phyloP scores from a whole-genome alignment of 2,113 vertebrate species.

The Felis chaus region DNA sequence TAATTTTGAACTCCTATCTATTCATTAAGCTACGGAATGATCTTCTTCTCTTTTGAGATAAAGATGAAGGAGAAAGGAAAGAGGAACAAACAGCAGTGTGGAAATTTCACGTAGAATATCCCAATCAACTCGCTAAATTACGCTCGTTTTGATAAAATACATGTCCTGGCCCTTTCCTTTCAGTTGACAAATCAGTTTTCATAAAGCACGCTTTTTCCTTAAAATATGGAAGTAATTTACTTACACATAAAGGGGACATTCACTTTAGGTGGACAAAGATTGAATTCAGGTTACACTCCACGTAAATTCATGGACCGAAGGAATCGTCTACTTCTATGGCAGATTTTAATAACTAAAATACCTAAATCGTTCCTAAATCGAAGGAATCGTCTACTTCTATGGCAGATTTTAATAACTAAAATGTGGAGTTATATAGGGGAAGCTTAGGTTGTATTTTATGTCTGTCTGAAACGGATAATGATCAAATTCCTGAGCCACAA shows the following conservation, averaged over 20 bases:
- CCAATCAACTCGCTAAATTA: constrained; percentile 2
- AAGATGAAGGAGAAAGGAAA: constrained; percentile 41
- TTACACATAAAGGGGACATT: constrained; percentile 41
- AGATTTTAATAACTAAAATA: constrained; percentile 55
- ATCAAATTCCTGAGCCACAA: constrained; percentile 25
- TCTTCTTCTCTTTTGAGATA: constrained; percentile 38
- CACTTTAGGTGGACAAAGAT: constrained; percentile 55
- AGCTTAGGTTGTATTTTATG: constrained; percentile 8
- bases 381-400: not conserved
- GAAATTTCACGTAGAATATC: constrained; percentile 10
- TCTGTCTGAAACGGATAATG: not conserved
- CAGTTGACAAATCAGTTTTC: constrained; percentile 56
- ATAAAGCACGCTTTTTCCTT: constrained; percentile 35
- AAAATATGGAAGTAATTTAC: constrained; percentile 64
- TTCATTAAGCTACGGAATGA: constrained; percentile 65
- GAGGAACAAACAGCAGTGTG: not conserved
- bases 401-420: constrained; percentile 51
- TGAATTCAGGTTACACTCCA: constrained; percentile 50
- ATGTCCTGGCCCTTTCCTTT: constrained; percentile 33
- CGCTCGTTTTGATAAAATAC: constrained; percentile 51
- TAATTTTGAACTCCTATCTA: constrained; percentile 71
- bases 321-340: not conserved
- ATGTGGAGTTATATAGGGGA: not conserved
- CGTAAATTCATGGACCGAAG: constrained; percentile 13
- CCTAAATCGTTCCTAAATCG: too few species aligned